Percentiles rank a stretch among this genome's conserved stretches.
Evolutionary conservation across 2,113 vertebrate species (phyloP).

Genomic region (Leucopternis melanops): DNA sequence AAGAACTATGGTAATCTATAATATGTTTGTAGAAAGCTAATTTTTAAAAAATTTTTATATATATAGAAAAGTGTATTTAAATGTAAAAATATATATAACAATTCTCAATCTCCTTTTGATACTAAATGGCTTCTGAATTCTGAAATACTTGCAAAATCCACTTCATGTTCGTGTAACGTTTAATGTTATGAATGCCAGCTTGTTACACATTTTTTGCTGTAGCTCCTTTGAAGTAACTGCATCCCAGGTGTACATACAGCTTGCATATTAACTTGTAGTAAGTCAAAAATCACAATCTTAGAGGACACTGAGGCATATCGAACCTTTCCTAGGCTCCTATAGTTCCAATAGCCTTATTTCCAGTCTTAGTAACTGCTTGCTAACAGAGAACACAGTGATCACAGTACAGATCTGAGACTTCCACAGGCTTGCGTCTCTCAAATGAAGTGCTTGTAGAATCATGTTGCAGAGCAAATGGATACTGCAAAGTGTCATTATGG

Average conservation of each 20-base stretch:
- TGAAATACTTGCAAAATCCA: not conserved
- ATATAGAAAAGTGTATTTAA: not conserved
- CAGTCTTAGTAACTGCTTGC: not conserved
- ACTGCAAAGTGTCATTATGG: not conserved
- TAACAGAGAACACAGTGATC: not conserved
- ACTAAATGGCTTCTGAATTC: not conserved
- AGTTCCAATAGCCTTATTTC: not conserved
- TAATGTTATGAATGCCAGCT: not conserved
- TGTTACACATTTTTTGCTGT: not conserved
- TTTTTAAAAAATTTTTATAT: not conserved
- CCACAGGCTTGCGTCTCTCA: not conserved
- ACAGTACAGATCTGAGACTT: not conserved
- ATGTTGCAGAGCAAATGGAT: not conserved
- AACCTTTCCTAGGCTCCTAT: not conserved
- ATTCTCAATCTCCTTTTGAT: not conserved
- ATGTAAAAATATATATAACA: not conserved
- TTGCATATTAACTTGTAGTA: not conserved
- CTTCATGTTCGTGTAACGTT: not conserved
- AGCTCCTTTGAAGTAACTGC: not conserved
- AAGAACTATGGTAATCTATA: not conserved
- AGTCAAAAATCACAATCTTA: not conserved
- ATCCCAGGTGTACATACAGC: not conserved
- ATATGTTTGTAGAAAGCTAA: not conserved
- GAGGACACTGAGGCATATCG: not conserved
- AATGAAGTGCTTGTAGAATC: not conserved